Base-by-base conservation (phyloP, 2,888 invertebrate genomes). In the Drosophila recens region DNA sequence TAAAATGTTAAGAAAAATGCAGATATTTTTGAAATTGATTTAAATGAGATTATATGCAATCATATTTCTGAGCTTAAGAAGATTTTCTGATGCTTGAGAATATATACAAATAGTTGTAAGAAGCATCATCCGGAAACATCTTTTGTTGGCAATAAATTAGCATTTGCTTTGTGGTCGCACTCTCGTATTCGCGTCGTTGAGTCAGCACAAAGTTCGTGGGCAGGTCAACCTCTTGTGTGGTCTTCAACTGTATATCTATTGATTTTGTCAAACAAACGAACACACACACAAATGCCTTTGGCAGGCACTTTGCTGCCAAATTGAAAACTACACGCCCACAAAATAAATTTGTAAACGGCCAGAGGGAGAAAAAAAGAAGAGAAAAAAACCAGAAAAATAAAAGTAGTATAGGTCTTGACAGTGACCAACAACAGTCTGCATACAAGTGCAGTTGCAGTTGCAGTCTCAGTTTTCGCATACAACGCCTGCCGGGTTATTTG, bases 321-420 rank as follows among this genome's bases (percentile, higher is more conserved):
- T 89, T 87, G 84, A 87, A 89, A 85, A 73, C 76, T 84, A 75
- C 73, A 81, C 89, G 87, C 87, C 84, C 84, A 89, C 76, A 75
- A 84, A 87, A 84, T 87, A 83, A 83, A 87, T 87, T 74, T 79
- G 56, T 63, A 59, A 79, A 70, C 63, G 53, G 46, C 57, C 65
- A 59, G 40, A 56, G 48, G 40, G 46, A 17, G 1, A n/a, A n/a
- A n/a, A 33, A 43, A 8, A 34, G 51, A 56, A 23, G 43, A 58
- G 36, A 57, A 54, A 15, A 15, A 42, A 43, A 52, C 57, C 40
- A 54, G 49, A 40, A 48, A 48, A 20, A 49, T 49, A 49, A 63
- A 36, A 63, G 53, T 36, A 27, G 15, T 27, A 27, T 17, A 38
- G 23, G 49, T 17, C 70, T 72, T 82, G 82, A 74, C 88, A 82